Evolutionary conservation across 2,888 invertebrate genomes (phyloP).

Genomic region (Scrobipalpa costella): DNA sequence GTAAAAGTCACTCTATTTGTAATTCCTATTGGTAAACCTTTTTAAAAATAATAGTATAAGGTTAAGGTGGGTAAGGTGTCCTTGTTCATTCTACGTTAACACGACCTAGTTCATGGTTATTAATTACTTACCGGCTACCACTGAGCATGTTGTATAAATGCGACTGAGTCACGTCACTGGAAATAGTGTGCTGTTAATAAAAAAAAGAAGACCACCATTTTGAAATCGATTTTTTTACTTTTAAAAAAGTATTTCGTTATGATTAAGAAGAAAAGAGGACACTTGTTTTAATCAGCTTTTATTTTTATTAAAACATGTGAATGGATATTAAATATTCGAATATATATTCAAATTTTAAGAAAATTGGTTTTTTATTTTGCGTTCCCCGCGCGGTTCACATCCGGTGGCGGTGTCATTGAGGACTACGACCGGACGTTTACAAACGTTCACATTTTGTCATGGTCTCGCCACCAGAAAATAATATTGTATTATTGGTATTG

Average conservation of each 20-base stretch:
- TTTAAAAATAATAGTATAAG: not conserved
- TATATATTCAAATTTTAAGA: not conserved
- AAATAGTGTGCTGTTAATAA: too few relatives aligned
- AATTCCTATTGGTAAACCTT: too few relatives aligned
- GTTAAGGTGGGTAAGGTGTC: not conserved
- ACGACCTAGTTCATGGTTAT: slow-evolving; percentile 5
- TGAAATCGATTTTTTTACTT: too few relatives aligned
- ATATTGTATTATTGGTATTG: not conserved
- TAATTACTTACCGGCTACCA: slow-evolving; percentile 1
- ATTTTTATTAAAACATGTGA: too few relatives aligned
- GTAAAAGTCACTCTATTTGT: too few relatives aligned
- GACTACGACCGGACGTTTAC: too few relatives aligned
- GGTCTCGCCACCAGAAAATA: not conserved
- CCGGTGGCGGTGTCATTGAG: not conserved
- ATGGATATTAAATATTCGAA: too few relatives aligned
- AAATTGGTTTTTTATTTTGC: not conserved
- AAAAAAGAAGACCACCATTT: too few relatives aligned
- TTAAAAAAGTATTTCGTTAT: too few relatives aligned
- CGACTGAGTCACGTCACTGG: not conserved
- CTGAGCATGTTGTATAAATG: not conserved
- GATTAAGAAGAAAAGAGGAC: too few relatives aligned
- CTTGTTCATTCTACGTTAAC: not conserved
- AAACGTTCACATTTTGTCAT: too few relatives aligned
- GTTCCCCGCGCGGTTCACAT: not conserved
- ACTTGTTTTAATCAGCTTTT: too few relatives aligned